phyloP scores from a whole-genome alignment of 2,888 invertebrate species.

The Odontothrips loti region DNA sequence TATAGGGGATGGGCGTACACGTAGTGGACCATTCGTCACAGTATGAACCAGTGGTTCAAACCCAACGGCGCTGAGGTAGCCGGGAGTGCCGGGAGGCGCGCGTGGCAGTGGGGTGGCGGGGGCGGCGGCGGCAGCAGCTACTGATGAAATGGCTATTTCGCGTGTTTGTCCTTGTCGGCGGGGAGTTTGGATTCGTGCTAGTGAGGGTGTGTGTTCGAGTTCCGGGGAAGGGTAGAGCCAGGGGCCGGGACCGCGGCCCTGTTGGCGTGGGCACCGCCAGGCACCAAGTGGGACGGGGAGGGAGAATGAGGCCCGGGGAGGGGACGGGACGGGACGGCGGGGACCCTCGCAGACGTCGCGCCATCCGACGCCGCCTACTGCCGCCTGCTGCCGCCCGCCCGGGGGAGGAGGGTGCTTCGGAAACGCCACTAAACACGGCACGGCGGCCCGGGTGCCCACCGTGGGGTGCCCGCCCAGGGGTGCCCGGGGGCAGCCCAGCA shows the following conservation, averaged over 20 bases:
- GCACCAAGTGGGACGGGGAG: constrained; percentile 2
- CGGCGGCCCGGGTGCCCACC: background rate
- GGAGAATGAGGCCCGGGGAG: background rate
- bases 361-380: background rate
- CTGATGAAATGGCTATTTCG: constrained; percentile 14
- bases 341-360: background rate
- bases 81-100: too few relatives aligned
- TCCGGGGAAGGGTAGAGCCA: background rate
- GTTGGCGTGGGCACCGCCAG: background rate
- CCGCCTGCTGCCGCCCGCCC: background rate
- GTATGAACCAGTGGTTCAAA: too few relatives aligned
- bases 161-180: constrained; percentile 10
- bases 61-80: too few relatives aligned
- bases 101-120: background rate
- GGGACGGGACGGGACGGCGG: background rate
- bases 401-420: background rate
- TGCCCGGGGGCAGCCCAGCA: background rate
- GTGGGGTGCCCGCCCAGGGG: background rate
- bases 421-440: constrained; percentile 1
- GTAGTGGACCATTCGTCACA: too few relatives aligned
- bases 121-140: background rate
- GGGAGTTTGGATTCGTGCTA: background rate
- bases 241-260: background rate
- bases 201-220: background rate
- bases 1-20: too few relatives aligned